Base-by-base conservation (phyloP, 2,888 invertebrate species). In the Mesoligia furuncula region DNA sequence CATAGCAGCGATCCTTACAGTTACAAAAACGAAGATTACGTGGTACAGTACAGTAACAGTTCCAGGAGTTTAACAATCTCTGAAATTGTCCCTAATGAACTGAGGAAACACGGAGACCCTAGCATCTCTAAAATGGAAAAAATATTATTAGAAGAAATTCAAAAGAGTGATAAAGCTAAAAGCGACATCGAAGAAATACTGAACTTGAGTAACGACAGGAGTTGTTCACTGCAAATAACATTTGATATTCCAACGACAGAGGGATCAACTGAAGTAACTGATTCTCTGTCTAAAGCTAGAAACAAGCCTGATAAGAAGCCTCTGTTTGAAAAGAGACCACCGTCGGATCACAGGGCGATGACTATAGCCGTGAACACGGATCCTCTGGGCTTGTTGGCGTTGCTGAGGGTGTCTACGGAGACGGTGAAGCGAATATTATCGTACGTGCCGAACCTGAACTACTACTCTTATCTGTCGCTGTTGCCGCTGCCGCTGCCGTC, bases 361-460 rank as follows among this genome's bases (percentile, higher is more conserved):
- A 92, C 94, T 0, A 94, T 94, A 77, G 95, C 94, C 6, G 94
- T 95, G n/a, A 96, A 96, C 75, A 96, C 96, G 7, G 96, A 96
- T 70, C 96, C 96, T 13, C 75, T 96, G 1, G 93, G 95, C 17
- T 83, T 95, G 20, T 72, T 93, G 1, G 92, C 93, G 3, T 84
- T 96, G 61, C 61, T 96, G 66, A 91, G 89, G 36, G 87, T 95
- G 64, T 95, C 95, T 3, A 90, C 92, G 2, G 95, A 95, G 24
- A 89, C 94, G 1, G 78, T 95, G 8, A 93, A 90, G 81, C 91
- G 91, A 77, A 80, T 95, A 2, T 75, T 96, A 20, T 94, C 95
- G 0, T 94, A 90, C 75, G 80, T 95, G 86, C 93, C 94, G 5
- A 85, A 89, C 11, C 86, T 95, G 62, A 91, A 93, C 77, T 94